phyloP scores from a whole-genome alignment of 2,113 vertebrate species.

The Cephalophus harveyi region DNA sequence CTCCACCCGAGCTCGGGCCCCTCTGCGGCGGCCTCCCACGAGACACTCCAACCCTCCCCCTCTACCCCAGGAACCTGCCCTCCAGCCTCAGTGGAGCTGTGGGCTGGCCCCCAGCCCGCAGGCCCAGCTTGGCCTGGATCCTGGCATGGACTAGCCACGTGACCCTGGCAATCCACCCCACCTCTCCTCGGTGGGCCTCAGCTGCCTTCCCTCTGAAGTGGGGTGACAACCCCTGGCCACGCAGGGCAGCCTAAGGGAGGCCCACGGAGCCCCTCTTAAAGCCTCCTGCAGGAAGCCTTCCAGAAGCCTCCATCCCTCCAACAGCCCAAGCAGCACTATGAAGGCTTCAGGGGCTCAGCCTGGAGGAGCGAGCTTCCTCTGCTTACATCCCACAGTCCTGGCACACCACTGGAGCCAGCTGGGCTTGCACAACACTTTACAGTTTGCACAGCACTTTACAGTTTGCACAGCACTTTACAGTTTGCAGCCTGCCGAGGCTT shows the following conservation, averaged over 20 bases:
- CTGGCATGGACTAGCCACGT: accelerated
- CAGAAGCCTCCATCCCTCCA: not conserved
- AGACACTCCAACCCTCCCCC: not conserved
- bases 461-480: not conserved
- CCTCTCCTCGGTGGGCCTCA: not conserved
- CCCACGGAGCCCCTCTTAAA: not conserved
- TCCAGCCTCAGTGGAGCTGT: not conserved
- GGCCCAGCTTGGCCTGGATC: not conserved
- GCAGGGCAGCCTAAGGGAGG: not conserved
- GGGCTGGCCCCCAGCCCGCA: not conserved
- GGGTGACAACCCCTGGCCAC: not conserved
- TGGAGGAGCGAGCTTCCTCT: not conserved
- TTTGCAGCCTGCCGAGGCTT: not conserved
- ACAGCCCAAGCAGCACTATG: not conserved
- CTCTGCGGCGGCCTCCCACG: accelerated
- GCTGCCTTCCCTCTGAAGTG: not conserved
- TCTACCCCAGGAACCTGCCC: not conserved
- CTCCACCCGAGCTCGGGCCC: not conserved
- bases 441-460: not conserved
- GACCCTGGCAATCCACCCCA: not conserved
- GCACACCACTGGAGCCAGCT: not conserved
- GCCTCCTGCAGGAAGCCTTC: not conserved
- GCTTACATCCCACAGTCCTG: not conserved
- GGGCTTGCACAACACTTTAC: not conserved
- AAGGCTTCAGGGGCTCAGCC: not conserved